Conservation (phyloP, 2,888 invertebrate genomes). For the Stenodera caucasica region DNA sequence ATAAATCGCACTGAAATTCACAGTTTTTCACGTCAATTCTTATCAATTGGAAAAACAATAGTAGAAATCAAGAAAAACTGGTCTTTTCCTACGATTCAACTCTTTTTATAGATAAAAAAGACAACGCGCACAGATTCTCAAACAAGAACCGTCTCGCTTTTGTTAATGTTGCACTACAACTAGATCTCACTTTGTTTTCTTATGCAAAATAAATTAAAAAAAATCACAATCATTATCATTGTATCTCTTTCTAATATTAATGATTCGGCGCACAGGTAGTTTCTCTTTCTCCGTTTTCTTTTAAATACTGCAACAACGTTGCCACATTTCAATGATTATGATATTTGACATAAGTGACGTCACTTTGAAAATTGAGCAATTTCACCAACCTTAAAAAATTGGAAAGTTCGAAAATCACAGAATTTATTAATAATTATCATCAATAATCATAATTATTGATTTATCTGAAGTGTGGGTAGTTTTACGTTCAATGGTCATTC, state of each 20-base stretch:
- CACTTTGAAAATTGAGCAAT: neutral
- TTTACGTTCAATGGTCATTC: too few relatives aligned
- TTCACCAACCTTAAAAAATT: slow-evolving; percentile 5
- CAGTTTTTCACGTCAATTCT: neutral
- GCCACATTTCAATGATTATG: neutral
- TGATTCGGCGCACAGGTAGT: neutral
- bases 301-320: neutral
- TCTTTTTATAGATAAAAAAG: neutral
- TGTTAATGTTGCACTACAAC: neutral
- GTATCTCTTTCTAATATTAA: neutral
- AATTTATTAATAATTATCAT: too few relatives aligned
- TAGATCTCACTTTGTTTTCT: too few relatives aligned
- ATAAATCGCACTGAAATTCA: slow-evolving; percentile 5
- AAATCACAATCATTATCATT: neutral
- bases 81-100: neutral
- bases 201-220: too few relatives aligned
- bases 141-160: slow-evolving; percentile 1
- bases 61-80: neutral
- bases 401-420: too few relatives aligned
- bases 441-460: too few relatives aligned
- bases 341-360: neutral
- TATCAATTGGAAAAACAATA: neutral
- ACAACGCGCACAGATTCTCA: slow-evolving; percentile 1
- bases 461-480: too few relatives aligned
- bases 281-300: neutral